phyloP scores from a whole-genome alignment of 2,797 vertebrate genomes.

The Otolemur crassicaudatus region DNA sequence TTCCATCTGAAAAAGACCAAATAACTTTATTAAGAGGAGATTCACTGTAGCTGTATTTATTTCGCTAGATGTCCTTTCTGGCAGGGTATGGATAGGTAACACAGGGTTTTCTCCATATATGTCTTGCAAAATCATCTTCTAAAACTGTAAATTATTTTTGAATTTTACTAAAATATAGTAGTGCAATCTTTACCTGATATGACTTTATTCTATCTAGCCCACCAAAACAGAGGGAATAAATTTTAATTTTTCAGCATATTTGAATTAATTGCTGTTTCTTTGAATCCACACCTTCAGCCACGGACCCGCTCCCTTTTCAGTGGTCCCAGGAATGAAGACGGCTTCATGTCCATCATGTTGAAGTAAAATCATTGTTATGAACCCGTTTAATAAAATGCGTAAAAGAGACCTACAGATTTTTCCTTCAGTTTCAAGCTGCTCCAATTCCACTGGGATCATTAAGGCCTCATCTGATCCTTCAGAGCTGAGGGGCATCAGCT shows the following conservation, averaged over 20 bases:
- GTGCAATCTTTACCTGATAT: neutral
- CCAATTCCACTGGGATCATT: neutral
- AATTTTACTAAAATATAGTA: slow-evolving; percentile 41
- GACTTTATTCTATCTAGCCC: neutral
- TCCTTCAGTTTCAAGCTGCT: slow-evolving; percentile 17
- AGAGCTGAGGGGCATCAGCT: neutral
- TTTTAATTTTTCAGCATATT: neutral
- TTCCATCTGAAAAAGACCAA: neutral
- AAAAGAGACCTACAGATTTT: neutral
- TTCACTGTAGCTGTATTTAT: neutral
- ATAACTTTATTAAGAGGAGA: neutral
- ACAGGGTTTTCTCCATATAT: neutral
- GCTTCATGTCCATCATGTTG: neutral
- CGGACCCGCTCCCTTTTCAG: neutral
- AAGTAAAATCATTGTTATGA: neutral
- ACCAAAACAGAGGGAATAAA: neutral
- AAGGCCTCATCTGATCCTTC: neutral
- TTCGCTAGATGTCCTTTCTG: neutral
- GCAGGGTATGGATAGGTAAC: neutral
- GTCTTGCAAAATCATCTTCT: slow-evolving; percentile 4
- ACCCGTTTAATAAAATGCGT: neutral
- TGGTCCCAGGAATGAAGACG: neutral
- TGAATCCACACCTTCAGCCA: neutral
- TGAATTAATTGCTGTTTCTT: neutral
- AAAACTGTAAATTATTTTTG: slow-evolving; percentile 9